These are phyloP conservation scores for Phenganax marumi DNA, from an alignment of 92 coral and sea anemone genomes.

Conservation along the genomic window DNA sequence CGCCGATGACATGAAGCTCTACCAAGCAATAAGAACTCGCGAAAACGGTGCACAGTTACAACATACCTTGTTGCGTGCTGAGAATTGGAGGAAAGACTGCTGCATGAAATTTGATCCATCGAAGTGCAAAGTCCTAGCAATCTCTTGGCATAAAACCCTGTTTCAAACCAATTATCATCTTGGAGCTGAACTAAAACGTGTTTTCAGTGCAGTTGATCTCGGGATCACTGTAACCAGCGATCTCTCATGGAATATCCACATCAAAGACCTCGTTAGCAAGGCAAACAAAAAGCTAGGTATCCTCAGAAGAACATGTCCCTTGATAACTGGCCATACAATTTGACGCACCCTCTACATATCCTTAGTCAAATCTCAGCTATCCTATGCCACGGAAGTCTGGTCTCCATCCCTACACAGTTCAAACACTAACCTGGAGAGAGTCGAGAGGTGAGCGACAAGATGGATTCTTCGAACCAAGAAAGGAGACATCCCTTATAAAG, in stretches of 20 bases:
- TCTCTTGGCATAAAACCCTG: not conserved
- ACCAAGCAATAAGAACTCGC: too few species aligned
- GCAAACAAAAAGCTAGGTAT: not conserved
- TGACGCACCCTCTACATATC: conserved; percentile 10
- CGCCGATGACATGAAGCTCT: too few species aligned
- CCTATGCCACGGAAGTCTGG: conserved; percentile 17
- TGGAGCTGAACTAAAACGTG: not conserved
- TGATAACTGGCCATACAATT: not conserved
- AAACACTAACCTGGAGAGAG: not conserved
- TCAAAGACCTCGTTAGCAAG: conserved; percentile 1
- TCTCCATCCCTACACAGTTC: not conserved
- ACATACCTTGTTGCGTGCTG: too few species aligned
- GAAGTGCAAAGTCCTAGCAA: conserved; percentile 1
- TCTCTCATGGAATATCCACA: not conserved
- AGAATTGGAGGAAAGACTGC: too few species aligned
- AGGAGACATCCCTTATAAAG: conserved; percentile 1
- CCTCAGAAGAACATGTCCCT: conserved; percentile 5
- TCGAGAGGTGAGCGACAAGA: not conserved
- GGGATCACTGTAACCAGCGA: not conserved
- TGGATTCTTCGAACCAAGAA: conserved; percentile 1
- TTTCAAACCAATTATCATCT: not conserved
- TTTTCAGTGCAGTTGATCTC: not conserved
- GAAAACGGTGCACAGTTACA: too few species aligned
- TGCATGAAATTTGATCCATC: not conserved
- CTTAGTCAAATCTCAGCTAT: conserved; percentile 12